These are phyloP conservation scores for Ormia ochracea DNA, from an alignment of 2,888 invertebrate genomes.

Conservation along the genomic window DNA sequence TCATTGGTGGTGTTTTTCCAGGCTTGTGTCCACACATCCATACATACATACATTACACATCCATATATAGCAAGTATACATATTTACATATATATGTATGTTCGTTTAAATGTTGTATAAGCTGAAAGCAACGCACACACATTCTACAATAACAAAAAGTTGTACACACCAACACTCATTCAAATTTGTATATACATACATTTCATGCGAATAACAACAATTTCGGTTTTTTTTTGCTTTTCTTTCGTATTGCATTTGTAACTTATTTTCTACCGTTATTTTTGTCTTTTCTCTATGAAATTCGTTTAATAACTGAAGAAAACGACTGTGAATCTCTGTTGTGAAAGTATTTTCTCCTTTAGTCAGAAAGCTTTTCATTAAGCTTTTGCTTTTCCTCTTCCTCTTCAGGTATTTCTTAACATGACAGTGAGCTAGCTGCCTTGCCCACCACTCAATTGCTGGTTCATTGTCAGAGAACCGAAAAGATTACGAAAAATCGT, in stretches of 20 bases:
- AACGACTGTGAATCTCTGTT: slow-evolving; percentile 13
- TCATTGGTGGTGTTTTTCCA: slow-evolving; percentile 4
- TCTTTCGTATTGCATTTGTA: background rate
- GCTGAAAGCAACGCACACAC: background rate
- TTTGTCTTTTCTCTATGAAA: slow-evolving; percentile 38
- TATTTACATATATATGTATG: background rate
- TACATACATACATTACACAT: no score
- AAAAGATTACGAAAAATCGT: background rate
- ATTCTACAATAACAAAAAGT: background rate
- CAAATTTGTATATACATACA: slow-evolving; percentile 6
- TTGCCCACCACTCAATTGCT: background rate
- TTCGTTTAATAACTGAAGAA: slow-evolving; percentile 45
- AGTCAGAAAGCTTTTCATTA: slow-evolving; percentile 32
- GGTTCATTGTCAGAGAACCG: background rate
- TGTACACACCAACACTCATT: slow-evolving; percentile 5
- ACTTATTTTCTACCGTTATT: slow-evolving; percentile 17
- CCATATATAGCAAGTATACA: no score
- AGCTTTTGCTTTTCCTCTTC: background rate
- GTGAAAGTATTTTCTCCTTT: slow-evolving; percentile 45
- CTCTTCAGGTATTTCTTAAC: background rate
- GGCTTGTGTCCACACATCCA: background rate
- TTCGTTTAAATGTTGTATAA: slow-evolving; percentile 25
- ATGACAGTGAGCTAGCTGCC: no score
- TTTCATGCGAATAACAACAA: slow-evolving; percentile 42
- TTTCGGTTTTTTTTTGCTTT: background rate